A percentile compares a stretch with the other conserved stretches of the same genome.
phyloP scores from a whole-genome alignment of 1,140 invertebrate genomes.

The Papilio polytes region DNA sequence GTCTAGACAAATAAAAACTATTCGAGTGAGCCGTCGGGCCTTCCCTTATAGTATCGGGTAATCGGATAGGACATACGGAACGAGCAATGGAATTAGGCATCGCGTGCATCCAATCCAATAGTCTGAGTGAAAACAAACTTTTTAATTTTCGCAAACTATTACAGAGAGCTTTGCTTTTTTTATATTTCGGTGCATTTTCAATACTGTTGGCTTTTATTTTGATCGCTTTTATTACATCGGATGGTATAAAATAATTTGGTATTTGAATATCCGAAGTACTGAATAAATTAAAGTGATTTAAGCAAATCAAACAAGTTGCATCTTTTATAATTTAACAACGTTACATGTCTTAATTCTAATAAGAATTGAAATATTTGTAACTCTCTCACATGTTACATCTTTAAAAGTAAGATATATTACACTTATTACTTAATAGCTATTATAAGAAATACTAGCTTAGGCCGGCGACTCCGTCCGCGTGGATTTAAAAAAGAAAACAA shows the following conservation, averaged over 20 bases:
- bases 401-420: no score
- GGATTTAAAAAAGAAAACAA: no score
- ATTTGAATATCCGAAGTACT: no score
- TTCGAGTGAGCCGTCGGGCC: neutral
- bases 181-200: conserved; percentile 20
- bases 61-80: conserved; percentile 43
- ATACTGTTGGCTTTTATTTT: conserved; percentile 19
- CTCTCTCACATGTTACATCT: no score
- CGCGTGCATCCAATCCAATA: conserved; percentile 61
- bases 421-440: no score
- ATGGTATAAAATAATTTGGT: neutral
- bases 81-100: conserved; percentile 50
- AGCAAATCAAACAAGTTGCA: no score
- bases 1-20: conserved; percentile 35
- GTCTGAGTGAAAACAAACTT: conserved; percentile 61
- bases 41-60: conserved; percentile 35
- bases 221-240: neutral
- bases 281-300: no score
- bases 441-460: no score
- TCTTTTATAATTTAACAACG: no score
- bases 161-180: neutral
- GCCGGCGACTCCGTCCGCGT: no score
- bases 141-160: conserved; percentile 50
- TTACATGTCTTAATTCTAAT: no score
- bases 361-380: no score